Evolutionary conservation across 35 echinoderm and acorn worm species (phyloP).

Genomic region (Holothuria glaberrima): DNA sequence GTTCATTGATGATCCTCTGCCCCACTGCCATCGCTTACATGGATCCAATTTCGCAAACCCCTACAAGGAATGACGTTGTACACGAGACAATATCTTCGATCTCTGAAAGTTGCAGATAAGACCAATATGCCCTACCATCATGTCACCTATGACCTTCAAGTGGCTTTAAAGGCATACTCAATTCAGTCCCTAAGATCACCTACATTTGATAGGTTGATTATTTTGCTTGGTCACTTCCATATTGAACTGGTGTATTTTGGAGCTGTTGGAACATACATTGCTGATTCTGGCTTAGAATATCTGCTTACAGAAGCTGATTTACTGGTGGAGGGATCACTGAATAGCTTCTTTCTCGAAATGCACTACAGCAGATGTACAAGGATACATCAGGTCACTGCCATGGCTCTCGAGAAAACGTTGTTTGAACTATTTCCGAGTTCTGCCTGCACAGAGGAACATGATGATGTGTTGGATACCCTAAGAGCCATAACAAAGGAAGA

Average conservation of each 20-base stretch:
- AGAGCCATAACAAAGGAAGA: not conserved
- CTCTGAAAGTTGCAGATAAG: slow-evolving; percentile 72
- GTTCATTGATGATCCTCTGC: slow-evolving; percentile 72
- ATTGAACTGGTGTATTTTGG: slow-evolving; percentile 78
- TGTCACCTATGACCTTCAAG: slow-evolving; percentile 85
- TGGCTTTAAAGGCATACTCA: slow-evolving; percentile 82
- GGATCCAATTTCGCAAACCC: slow-evolving; percentile 65
- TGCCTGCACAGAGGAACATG: slow-evolving; percentile 46
- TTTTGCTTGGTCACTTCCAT: slow-evolving; percentile 88
- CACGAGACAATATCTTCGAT: slow-evolving; percentile 72
- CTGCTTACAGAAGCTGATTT: slow-evolving; percentile 68
- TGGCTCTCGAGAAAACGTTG: slow-evolving; percentile 68
- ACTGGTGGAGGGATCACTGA: slow-evolving; percentile 74
- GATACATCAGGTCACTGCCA: slow-evolving; percentile 68
- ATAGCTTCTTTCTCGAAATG: slow-evolving; percentile 69
- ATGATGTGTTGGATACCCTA: slow-evolving; percentile 9
- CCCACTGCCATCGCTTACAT: slow-evolving; percentile 67
- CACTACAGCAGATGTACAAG: slow-evolving; percentile 86
- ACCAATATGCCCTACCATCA: slow-evolving; percentile 60
- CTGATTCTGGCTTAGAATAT: slow-evolving; percentile 75
- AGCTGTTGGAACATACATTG: slow-evolving; percentile 78
- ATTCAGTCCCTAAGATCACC: slow-evolving; percentile 76
- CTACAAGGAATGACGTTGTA: slow-evolving; percentile 87
- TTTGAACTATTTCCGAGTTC: slow-evolving; percentile 44
- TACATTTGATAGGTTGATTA: slow-evolving; percentile 72